Percentiles rank a stretch among this genome's conserved stretches.
These are phyloP conservation scores for Pseudoips prasinana DNA, from an alignment of 2,888 invertebrate species.

Conservation along the genomic window DNA sequence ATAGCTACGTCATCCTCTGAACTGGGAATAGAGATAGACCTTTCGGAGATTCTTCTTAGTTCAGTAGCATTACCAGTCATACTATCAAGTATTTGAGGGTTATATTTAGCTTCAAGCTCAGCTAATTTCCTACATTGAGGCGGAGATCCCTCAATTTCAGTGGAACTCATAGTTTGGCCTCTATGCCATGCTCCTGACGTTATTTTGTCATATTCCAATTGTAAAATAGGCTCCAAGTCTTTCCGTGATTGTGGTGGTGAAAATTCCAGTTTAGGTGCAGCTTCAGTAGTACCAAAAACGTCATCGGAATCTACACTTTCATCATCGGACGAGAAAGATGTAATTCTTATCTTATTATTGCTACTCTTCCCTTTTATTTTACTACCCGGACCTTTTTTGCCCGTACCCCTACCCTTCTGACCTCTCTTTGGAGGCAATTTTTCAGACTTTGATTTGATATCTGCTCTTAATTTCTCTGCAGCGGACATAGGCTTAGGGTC, in stretches of 20 bases:
- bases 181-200: slow-evolving; percentile 85
- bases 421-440: slow-evolving; percentile 84
- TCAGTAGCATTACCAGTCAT: slow-evolving; percentile 85
- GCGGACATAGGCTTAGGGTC: slow-evolving; percentile 70
- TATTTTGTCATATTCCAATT: slow-evolving; percentile 86
- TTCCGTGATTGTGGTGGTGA: slow-evolving; percentile 89
- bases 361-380: slow-evolving; percentile 83
- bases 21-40: slow-evolving; percentile 88
- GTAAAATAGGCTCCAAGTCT: slow-evolving; percentile 88
- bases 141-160: slow-evolving; percentile 89
- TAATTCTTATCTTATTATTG: slow-evolving; percentile 87
- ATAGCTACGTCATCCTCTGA: slow-evolving; percentile 87
- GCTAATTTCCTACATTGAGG: slow-evolving; percentile 86
- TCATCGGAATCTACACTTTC: slow-evolving; percentile 90
- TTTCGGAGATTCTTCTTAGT: slow-evolving; percentile 86
- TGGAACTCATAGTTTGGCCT: slow-evolving; percentile 89
- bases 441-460: slow-evolving; percentile 82
- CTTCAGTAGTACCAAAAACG: slow-evolving; percentile 89
- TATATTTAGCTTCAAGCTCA: slow-evolving; percentile 85
- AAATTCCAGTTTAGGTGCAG: slow-evolving; percentile 87
- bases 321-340: slow-evolving; percentile 89
- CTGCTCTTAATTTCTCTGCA: slow-evolving; percentile 74
- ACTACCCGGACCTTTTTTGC: slow-evolving; percentile 79
- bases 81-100: slow-evolving; percentile 84
- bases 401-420: slow-evolving; percentile 83